Evolutionary conservation across 2,888 invertebrate species (phyloP), one percentile per base, ranked within the genome.

Genomic region (Eupithecia exiguata): DNA sequence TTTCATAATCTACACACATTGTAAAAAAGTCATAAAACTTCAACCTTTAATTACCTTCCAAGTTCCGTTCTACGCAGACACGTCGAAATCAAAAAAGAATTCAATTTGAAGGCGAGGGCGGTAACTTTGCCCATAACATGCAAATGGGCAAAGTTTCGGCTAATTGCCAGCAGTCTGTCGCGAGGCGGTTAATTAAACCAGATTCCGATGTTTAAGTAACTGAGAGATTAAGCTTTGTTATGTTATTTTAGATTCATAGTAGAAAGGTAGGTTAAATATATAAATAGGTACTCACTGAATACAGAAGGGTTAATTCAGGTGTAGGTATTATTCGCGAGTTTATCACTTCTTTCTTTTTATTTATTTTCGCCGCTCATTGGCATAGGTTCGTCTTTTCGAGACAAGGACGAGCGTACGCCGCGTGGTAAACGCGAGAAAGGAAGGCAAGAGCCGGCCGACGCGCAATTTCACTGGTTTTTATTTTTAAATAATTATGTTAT

Each of bases 61-160:
- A 78, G 74, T 79, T 77, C 61, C 79, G 73, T 76, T 71, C 79
- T 77, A 76, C 81, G 78, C 86, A 86, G 86, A 84, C 85, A 80
- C 80, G 83, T 80, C 76, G 79, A 85, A 88, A 90, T 89, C 87
- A 87, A 90, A 90, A 90, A 90, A 85, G 84, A 88, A 88, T 88
- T 87, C 83, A 87, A 88, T 89, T 89, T 88, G 82, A 73, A 81
- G 78, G 83, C 81, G 80, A 77, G 74, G 76, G 67, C 61, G 74
- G 18, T 58, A 93, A 93, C 88, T 94, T 93, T 87, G 79, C 84
- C 89, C 89, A 92, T 93, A 92, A 92, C 91, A 93, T 94, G 92
- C 90, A 92, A 93, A 94, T 93, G 87, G 88, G 86, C 77, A 88
- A 92, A 92, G 88, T 93, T 92, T 79, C 73, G 83, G 79, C 89